These are phyloP conservation scores for Lepus townsendii DNA, from an alignment of 2,797 vertebrate genomes.

Conservation along the genomic window DNA sequence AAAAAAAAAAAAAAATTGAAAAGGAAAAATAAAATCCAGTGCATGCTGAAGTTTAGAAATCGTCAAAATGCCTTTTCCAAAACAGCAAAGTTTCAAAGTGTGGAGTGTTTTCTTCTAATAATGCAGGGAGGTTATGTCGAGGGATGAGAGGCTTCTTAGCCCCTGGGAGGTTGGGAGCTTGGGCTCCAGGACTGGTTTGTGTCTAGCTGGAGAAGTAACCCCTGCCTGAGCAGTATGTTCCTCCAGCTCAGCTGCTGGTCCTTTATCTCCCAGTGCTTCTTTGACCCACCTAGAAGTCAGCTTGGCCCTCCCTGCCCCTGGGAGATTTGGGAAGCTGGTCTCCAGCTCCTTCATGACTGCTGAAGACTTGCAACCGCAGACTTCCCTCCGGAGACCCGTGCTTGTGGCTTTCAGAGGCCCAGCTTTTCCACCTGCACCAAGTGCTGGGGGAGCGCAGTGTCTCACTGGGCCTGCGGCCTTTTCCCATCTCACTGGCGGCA, in stretches of 20 bases:
- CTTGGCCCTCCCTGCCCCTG: too few species aligned
- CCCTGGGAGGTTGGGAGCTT: background rate
- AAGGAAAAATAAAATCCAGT: constrained; percentile 51
- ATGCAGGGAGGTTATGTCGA: background rate
- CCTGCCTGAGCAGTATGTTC: background rate
- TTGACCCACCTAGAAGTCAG: background rate
- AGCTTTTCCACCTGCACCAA: background rate
- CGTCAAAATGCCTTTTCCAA: constrained; percentile 23
- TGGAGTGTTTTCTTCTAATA: background rate
- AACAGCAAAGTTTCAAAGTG: background rate
- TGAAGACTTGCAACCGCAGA: background rate
- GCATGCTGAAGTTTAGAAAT: constrained; percentile 25
- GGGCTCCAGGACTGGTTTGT: background rate
- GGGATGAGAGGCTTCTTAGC: background rate
- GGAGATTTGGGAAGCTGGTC: background rate
- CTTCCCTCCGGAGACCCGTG: background rate
- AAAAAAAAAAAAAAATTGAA: constrained; percentile 22
- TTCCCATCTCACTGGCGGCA: background rate
- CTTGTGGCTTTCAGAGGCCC: too few species aligned
- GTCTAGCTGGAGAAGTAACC: background rate
- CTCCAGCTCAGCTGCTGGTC: background rate
- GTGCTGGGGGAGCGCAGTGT: background rate
- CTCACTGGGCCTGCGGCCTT: background rate
- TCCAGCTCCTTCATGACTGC: background rate
- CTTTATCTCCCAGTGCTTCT: background rate